Base-by-base conservation (phyloP, 2,113 vertebrate genomes). In the Scomber japonicus region DNA sequence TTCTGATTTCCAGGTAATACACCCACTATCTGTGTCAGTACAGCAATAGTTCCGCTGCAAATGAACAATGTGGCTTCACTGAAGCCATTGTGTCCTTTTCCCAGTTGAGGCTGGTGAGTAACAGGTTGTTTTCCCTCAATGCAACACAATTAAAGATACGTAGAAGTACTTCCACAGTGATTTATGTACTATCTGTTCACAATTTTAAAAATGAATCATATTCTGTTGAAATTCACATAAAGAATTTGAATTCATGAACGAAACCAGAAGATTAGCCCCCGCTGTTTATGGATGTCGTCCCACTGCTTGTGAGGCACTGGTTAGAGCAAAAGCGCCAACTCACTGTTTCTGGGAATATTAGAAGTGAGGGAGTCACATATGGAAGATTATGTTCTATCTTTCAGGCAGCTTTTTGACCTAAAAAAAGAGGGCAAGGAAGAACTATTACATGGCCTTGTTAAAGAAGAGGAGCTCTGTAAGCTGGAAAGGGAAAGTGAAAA, bases 1-100 rank as follows among this genome's bases (percentile, higher is more conserved):
- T 75, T 83, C 59, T 17, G 27, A 24, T 75, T 88, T 67, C 71
- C 66, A 86, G 77, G 71, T 84, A 77, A 83, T 19, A 54, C 51
- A 54, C 71, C 35, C 14, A 48, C 19, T 51, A 16, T 12, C 30
- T 56, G 46, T 27, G 31, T 44, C 44, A 61, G 1, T 31, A 56
- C 48, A 19, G 24, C 10, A 48, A 19, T 49, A 16, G 15, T 48
- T 56, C 13, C 4, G 3, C 14, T 49, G 48, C 14, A 64, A 15
- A 27, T 71, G 70, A 72, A 5, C 59, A 35, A 73, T 31, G 7
- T 31, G 45, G n/a, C 24, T 15, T 55, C 10, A 35, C 0, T 67
- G 16, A 13, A n/a, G 13, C 9, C 15, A 24, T 11, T 44, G 11
- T 27, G 14, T 31, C 10, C 5, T 12, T 67, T 68, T 77, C 40